phyloP scores from a whole-genome alignment of 1,140 invertebrate genomes.

The Meloidogyne floridensis region DNA sequence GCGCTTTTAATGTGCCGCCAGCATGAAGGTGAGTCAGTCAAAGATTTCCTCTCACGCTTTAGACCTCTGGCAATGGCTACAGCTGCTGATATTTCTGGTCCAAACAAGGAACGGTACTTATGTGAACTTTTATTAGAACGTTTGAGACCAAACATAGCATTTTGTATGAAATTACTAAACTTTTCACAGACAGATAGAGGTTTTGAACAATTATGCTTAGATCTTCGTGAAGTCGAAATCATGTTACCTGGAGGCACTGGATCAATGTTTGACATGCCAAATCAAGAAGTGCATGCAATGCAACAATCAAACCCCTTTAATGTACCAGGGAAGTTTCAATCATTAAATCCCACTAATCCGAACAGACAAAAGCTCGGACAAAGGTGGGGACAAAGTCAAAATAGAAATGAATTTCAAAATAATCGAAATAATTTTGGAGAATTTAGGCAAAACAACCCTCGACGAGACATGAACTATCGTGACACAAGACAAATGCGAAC shows the following conservation, averaged over 20 bases:
- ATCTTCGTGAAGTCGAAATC: background rate
- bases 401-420: too few species aligned
- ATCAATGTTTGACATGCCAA: background rate
- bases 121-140: too few species aligned
- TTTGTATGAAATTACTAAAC: too few species aligned
- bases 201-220: conserved; percentile 3
- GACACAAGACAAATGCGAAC: background rate
- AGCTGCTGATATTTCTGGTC: background rate
- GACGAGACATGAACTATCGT: too few species aligned
- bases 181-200: background rate
- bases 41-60: background rate
- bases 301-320: background rate
- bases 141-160: too few species aligned
- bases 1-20: background rate
- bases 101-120: background rate
- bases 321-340: background rate
- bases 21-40: background rate
- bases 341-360: background rate
- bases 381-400: background rate
- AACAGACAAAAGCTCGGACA: background rate
- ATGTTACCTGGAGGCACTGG: background rate
- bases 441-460: too few species aligned
- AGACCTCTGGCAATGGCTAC: background rate
- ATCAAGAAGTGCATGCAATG: background rate
- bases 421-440: too few species aligned